These are phyloP conservation scores for Graphium colonna DNA, from an alignment of 2,888 invertebrate species.

Conservation along the genomic window DNA sequence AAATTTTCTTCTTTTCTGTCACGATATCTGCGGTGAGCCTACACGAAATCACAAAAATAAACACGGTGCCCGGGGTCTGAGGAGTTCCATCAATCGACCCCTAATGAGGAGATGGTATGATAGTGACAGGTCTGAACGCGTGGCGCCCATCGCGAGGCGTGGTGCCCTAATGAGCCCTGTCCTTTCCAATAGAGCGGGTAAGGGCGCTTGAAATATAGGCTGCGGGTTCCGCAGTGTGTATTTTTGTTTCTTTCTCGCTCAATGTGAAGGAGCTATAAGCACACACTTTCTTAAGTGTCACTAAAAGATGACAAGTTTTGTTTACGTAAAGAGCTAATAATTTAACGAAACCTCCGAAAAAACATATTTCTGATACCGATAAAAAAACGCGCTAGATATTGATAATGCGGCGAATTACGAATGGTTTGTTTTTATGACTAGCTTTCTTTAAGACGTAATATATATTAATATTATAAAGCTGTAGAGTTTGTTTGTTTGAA, in stretches of 20 bases:
- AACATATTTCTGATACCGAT: neutral
- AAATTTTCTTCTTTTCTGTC: too few species aligned
- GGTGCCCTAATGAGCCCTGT: constrained; percentile 50
- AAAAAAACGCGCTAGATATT: neutral
- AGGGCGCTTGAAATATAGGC: constrained; percentile 19
- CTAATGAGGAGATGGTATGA: constrained; percentile 56
- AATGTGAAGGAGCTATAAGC: neutral
- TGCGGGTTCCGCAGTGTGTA: neutral
- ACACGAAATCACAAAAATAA: neutral
- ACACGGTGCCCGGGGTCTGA: constrained; percentile 5
- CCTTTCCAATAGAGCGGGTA: constrained; percentile 24
- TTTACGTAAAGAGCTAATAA: neutral
- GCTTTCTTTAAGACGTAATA: too few species aligned
- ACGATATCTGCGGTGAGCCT: neutral
- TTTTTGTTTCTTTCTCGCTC: constrained; percentile 17
- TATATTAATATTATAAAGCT: too few species aligned
- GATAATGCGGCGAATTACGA: too few species aligned
- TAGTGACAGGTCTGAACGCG: constrained; percentile 42
- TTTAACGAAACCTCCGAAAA: neutral
- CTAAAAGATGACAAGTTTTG: neutral
- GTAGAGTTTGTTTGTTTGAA: too few species aligned
- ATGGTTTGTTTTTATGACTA: too few species aligned
- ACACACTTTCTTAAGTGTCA: neutral
- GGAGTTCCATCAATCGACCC: constrained; percentile 49
- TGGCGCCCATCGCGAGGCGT: constrained; percentile 32